Percentiles rank a stretch among this genome's conserved stretches.
These are phyloP conservation scores for Eumacrocentrus americanus DNA, from an alignment of 2,888 invertebrate genomes.

Conservation along the genomic window DNA sequence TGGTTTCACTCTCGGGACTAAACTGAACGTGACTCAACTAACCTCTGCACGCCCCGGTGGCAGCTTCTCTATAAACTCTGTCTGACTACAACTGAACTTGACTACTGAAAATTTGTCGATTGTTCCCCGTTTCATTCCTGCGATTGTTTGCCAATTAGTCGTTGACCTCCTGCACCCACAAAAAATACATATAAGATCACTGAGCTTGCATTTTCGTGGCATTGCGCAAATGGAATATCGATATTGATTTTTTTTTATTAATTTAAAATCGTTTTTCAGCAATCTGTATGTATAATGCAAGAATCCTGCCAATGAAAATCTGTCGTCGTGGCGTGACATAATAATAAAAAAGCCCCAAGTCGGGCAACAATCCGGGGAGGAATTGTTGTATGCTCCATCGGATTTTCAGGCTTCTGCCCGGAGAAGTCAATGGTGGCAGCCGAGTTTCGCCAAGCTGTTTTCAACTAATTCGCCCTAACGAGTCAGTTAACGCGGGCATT, in stretches of 20 bases:
- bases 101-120: conserved; percentile 23
- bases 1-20: conserved; percentile 27
- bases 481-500: conserved; percentile 39
- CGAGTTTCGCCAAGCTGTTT: conserved; percentile 36
- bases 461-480: conserved; percentile 40
- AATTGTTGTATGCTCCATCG: too few species aligned
- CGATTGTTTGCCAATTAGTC: conserved; percentile 9
- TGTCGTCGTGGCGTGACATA: too few species aligned
- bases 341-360: too few species aligned
- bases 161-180: background rate
- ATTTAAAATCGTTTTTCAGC: too few species aligned
- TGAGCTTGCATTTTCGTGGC: background rate
- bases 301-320: too few species aligned
- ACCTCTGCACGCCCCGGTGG: conserved; percentile 11
- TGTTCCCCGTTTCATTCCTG: background rate
- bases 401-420: conserved; percentile 4
- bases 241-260: too few species aligned
- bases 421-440: conserved; percentile 23
- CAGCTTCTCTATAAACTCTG: conserved; percentile 16
- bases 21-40: conserved; percentile 27
- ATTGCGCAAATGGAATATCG: too few species aligned
- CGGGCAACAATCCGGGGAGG: too few species aligned
- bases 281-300: too few species aligned
- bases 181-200: background rate
- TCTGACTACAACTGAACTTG: conserved; percentile 22